Conservation (phyloP, 1,140 invertebrate genomes). For the Steinernema khuongi region DNA sequence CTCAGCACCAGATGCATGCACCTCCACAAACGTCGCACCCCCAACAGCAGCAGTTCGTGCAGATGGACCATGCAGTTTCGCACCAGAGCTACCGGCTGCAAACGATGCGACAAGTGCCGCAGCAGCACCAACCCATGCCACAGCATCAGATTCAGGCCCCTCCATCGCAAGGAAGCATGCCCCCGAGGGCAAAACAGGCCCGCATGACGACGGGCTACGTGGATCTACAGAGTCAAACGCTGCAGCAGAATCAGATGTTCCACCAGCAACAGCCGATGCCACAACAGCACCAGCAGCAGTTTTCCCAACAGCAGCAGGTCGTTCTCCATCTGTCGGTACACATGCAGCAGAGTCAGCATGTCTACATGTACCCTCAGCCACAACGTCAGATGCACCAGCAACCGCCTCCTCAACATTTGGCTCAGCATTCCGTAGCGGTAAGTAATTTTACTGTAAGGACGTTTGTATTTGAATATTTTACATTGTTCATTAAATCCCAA, state of each 20-base stretch:
- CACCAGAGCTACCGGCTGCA: too few relatives aligned
- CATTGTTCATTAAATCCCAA: too few relatives aligned
- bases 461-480: too few relatives aligned
- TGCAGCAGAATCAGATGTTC: not conserved
- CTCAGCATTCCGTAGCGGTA: too few relatives aligned
- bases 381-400: too few relatives aligned
- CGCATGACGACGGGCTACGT: not conserved
- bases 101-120: too few relatives aligned
- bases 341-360: not conserved
- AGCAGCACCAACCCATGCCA: too few relatives aligned
- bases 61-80: not conserved
- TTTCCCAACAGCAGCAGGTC: not conserved
- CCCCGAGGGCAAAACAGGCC: not conserved
- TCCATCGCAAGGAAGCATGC: not conserved
- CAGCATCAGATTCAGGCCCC: too few relatives aligned
- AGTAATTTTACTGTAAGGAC: too few relatives aligned
- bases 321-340: too few relatives aligned
- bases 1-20: constrained; percentile 6
- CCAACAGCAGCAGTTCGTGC: constrained; percentile 10
- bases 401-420: too few relatives aligned
- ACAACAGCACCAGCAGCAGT: not conserved
- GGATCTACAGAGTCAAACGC: not conserved
- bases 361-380: too few relatives aligned
- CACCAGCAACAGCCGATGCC: not conserved
- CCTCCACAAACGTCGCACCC: not conserved